phyloP scores from a whole-genome alignment of 2,888 invertebrate species.

The Rhagium mordax region DNA sequence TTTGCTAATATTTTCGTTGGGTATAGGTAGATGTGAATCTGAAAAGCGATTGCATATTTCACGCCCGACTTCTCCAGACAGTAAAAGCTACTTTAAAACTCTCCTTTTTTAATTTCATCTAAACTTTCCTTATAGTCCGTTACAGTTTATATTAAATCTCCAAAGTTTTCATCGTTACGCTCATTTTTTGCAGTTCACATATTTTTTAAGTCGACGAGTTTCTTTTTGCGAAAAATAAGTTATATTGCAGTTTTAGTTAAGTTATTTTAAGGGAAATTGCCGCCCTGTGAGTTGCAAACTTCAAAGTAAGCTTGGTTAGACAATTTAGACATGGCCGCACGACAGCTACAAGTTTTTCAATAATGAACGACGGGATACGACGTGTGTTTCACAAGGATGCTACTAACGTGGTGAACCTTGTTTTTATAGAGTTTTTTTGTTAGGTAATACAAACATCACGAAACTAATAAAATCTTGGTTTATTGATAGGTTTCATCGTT shows the following conservation, averaged over 20 bases:
- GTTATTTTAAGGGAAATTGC: not conserved
- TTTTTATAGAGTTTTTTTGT: not conserved
- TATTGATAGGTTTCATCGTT: too few species aligned
- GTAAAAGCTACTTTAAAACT: slow-evolving; percentile 24
- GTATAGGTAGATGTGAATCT: slow-evolving; percentile 13
- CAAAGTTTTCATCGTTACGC: slow-evolving; percentile 26
- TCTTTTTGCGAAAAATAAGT: slow-evolving; percentile 15
- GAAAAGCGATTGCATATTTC: slow-evolving; percentile 38
- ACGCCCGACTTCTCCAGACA: slow-evolving; percentile 29
- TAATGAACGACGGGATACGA: not conserved
- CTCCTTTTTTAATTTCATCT: slow-evolving; percentile 28
- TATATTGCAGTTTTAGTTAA: slow-evolving; percentile 16
- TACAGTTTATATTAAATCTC: slow-evolving; percentile 34
- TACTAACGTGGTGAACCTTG: not conserved
- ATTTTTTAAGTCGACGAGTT: slow-evolving; percentile 6
- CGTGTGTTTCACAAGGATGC: not conserved
- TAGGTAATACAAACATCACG: not conserved
- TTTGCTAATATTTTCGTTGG: not conserved
- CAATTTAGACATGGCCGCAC: not conserved
- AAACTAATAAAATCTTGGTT: not conserved
- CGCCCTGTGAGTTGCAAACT: not conserved
- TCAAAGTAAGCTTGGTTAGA: not conserved
- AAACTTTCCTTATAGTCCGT: slow-evolving; percentile 25
- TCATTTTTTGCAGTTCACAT: slow-evolving; percentile 25
- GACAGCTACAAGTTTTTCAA: not conserved